These are phyloP conservation scores for Taxidea taxus DNA, from an alignment of 2,113 vertebrate genomes.

Conservation along the genomic window DNA sequence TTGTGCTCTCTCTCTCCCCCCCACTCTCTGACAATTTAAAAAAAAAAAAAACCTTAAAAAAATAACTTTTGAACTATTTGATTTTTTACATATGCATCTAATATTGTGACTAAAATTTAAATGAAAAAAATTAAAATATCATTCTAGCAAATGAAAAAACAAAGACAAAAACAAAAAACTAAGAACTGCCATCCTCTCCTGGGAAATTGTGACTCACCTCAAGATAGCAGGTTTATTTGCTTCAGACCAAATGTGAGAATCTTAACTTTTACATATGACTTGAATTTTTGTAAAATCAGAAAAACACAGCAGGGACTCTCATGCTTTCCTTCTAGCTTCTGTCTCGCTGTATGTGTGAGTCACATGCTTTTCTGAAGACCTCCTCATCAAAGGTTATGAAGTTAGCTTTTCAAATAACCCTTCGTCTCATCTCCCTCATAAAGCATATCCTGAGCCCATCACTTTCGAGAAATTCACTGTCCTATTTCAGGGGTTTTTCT, in stretches of 20 bases:
- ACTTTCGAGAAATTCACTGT: background rate
- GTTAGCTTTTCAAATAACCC: background rate
- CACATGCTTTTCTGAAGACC: background rate
- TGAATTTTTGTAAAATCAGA: background rate
- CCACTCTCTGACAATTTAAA: background rate
- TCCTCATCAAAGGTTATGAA: background rate
- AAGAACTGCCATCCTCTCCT: background rate
- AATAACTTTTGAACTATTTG: background rate
- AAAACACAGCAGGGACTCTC: background rate
- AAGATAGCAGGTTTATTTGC: background rate
- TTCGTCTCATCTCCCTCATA: background rate
- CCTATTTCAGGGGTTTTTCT: background rate
- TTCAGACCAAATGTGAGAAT: constrained; percentile 4
- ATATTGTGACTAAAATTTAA: constrained; percentile 18
- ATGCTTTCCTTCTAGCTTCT: background rate
- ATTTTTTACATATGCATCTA: background rate
- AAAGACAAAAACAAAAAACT: background rate
- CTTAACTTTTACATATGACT: background rate
- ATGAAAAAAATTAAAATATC: constrained; percentile 1
- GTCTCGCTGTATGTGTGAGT: background rate
- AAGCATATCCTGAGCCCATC: background rate
- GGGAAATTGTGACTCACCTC: background rate
- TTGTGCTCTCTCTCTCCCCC: background rate
- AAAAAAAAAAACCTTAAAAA: no score
- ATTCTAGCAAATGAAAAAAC: background rate